Evolutionary conservation across 1,140 invertebrate species (phyloP).

Genomic region (Drosophila oshimai): DNA sequence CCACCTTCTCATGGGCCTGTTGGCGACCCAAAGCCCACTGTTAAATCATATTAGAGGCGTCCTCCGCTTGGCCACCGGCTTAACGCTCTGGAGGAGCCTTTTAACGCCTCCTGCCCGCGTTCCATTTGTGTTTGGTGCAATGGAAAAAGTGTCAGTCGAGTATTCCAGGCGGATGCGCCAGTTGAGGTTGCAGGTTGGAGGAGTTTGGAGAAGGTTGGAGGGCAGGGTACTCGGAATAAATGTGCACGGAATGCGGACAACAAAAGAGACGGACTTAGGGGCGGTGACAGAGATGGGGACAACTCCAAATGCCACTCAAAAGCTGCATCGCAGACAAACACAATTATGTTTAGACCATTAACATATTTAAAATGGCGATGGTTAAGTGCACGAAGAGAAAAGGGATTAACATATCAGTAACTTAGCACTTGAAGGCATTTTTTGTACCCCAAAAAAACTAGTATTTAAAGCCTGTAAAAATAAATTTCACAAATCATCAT

Average conservation of each 20-base stretch:
- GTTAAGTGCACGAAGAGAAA: too few relatives aligned
- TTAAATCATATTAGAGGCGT: constrained; percentile 54
- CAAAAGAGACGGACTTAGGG: background rate
- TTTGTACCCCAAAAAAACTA: too few relatives aligned
- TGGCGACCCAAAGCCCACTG: constrained; percentile 43
- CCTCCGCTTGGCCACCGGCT: constrained; percentile 6
- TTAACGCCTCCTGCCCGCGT: constrained; percentile 7
- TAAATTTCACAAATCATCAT: too few relatives aligned
- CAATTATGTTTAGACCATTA: constrained; percentile 61
- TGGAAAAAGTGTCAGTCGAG: constrained; percentile 66
- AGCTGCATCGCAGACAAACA: constrained; percentile 15
- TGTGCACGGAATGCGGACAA: constrained; percentile 6
- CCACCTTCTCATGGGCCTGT: background rate
- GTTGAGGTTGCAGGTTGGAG: too few relatives aligned
- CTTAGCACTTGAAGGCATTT: too few relatives aligned
- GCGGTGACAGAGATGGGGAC: background rate
- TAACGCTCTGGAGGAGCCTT: constrained; percentile 11
- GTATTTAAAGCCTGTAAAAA: too few relatives aligned
- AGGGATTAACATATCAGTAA: too few relatives aligned
- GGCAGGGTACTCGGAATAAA: constrained; percentile 6
- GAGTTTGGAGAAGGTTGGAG: too few relatives aligned
- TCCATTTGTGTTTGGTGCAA: constrained; percentile 42
- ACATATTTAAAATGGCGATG: constrained; percentile 42
- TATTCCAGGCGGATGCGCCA: constrained; percentile 44
- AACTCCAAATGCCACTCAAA: constrained; percentile 32